A percentile compares a stretch with the other conserved stretches of the same genome.
phyloP scores from a whole-genome alignment of 2,113 vertebrate genomes.

The Hemiscyllium ocellatum region DNA sequence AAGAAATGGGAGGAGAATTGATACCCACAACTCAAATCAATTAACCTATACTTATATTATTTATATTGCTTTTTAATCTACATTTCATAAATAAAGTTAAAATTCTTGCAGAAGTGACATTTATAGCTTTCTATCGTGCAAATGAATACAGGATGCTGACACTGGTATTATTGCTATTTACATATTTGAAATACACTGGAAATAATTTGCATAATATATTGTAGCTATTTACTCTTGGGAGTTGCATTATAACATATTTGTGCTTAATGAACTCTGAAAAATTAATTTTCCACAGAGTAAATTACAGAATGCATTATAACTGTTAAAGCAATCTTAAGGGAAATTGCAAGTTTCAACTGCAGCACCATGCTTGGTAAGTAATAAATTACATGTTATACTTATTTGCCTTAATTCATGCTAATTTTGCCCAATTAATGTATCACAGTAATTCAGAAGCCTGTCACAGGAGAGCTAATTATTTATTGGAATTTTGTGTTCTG shows the following conservation, averaged over 20 bases:
- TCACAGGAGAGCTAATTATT: constrained; percentile 99
- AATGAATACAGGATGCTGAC: constrained; percentile 63
- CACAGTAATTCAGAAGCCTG: constrained; percentile 91
- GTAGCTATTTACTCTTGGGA: constrained; percentile 86
- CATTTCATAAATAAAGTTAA: not conserved
- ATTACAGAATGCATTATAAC: constrained; percentile 99
- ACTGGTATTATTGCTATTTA: constrained; percentile 90
- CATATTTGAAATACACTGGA: constrained; percentile 81
- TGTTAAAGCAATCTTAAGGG: constrained; percentile 99
- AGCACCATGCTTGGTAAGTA: constrained; percentile 98
- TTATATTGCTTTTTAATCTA: not conserved
- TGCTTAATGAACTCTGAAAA: constrained; percentile 99
- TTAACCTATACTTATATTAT: not conserved
- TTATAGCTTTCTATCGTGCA: not conserved
- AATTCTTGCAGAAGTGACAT: constrained; percentile 4
- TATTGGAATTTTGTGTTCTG: constrained; percentile 78
- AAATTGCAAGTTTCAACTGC: constrained; percentile 93
- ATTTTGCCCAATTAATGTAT: constrained; percentile 99
- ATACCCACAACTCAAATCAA: not conserved
- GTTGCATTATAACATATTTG: constrained; percentile 98
- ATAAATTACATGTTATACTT: constrained; percentile 99
- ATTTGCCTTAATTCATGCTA: constrained; percentile 99
- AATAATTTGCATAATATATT: constrained; percentile 97
- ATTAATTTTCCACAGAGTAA: constrained; percentile 99
- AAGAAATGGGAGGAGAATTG: too few relatives aligned